A percentile compares a stretch with the other conserved stretches of the same genome.
These are phyloP conservation scores for Ptychadena robeensis DNA, from an alignment of 2,797 vertebrate genomes.

Conservation along the genomic window DNA sequence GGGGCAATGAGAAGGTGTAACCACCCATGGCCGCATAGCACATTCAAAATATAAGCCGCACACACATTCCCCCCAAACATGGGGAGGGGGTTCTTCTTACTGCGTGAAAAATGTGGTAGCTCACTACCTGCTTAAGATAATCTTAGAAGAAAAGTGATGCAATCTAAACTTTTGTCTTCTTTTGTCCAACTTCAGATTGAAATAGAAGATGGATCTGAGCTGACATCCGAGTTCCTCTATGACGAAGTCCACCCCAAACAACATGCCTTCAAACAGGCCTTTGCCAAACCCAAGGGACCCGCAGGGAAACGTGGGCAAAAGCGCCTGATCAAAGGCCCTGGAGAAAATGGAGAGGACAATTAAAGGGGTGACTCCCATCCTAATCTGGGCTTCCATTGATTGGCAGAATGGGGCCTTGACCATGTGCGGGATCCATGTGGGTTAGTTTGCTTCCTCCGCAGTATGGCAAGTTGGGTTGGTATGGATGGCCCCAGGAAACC, in stretches of 20 bases:
- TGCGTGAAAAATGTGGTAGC: too few species aligned
- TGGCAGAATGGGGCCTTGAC: constrained; percentile 38
- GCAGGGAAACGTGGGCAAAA: constrained; percentile 95
- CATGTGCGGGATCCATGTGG: constrained; percentile 6
- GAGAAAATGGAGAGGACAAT: constrained; percentile 91
- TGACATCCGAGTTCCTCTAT: constrained; percentile 94
- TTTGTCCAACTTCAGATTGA: constrained; percentile 81
- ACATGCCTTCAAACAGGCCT: constrained; percentile 93
- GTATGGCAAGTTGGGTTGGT: background rate
- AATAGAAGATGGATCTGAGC: constrained; percentile 89
- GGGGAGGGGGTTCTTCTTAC: too few species aligned
- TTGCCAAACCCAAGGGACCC: constrained; percentile 93
- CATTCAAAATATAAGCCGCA: too few species aligned
- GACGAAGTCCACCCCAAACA: constrained; percentile 98
- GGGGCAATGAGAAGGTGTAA: too few species aligned
- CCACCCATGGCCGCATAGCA: too few species aligned
- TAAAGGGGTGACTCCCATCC: constrained; percentile 67
- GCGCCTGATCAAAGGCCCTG: constrained; percentile 89
- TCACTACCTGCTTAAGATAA: too few species aligned
- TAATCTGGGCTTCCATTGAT: constrained; percentile 13
- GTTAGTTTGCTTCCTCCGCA: constrained; percentile 23
- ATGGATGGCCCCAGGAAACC: background rate
- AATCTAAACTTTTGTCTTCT: background rate
- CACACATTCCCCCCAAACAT: too few species aligned
- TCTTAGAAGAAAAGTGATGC: too few species aligned